Percentiles rank a stretch among this genome's conserved stretches.
These are phyloP conservation scores for Lethrus apterus DNA, from an alignment of 1,140 invertebrate genomes.

Conservation along the genomic window DNA sequence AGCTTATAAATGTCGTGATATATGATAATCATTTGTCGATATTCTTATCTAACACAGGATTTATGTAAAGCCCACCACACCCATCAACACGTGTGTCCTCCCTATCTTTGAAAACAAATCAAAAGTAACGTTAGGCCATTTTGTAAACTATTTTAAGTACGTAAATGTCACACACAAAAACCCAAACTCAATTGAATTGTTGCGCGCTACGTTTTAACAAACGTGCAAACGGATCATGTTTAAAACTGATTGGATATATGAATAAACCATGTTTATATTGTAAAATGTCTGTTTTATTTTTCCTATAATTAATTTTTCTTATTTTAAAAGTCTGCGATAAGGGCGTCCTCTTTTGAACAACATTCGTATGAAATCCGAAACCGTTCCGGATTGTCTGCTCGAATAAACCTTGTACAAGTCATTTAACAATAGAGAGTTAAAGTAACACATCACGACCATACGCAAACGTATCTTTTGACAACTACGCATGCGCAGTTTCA, in stretches of 20 bases:
- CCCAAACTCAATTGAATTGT: conserved; percentile 10
- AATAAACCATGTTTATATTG: conserved; percentile 34
- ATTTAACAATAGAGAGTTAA: too few species aligned
- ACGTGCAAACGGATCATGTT: conserved; percentile 10
- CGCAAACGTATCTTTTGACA: too few species aligned
- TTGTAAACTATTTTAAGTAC: conserved; percentile 12
- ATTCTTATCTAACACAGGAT: not conserved
- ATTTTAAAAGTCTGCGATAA: too few species aligned
- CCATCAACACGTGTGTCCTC: not conserved
- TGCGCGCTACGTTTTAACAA: conserved; percentile 1
- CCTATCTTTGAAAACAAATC: not conserved
- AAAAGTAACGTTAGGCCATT: conserved; percentile 4
- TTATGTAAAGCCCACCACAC: not conserved
- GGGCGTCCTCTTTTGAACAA: too few species aligned
- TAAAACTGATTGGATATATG: conserved; percentile 10
- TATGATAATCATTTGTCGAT: conserved; percentile 27
- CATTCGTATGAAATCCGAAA: too few species aligned
- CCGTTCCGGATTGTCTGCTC: too few species aligned
- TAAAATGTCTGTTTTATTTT: conserved; percentile 19
- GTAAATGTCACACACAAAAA: conserved; percentile 15
- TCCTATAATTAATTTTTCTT: too few species aligned
- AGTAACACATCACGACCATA: too few species aligned
- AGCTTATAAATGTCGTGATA: conserved; percentile 35
- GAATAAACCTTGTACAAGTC: too few species aligned
- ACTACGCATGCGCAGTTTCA: too few species aligned